These are phyloP conservation scores for Petrocephalus zakoni DNA, from an alignment of 2,113 vertebrate species.

Conservation along the genomic window DNA sequence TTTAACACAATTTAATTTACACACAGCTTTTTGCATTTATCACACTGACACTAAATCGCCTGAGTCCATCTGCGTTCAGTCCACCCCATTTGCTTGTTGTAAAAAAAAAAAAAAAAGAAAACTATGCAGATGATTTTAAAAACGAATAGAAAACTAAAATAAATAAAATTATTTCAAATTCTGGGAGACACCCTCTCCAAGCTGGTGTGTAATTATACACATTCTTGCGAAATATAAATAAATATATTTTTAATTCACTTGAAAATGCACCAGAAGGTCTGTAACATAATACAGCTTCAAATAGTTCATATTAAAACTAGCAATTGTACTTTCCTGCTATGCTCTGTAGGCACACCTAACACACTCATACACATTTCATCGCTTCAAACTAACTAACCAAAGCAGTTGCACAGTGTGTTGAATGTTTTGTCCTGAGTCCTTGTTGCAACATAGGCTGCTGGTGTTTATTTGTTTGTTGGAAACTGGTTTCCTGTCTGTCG, in stretches of 20 bases:
- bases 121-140: background rate
- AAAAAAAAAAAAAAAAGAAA: slow-evolving; percentile 14
- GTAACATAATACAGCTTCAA: slow-evolving; percentile 28
- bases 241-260: slow-evolving; percentile 39
- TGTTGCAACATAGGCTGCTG: slow-evolving; percentile 33
- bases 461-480: slow-evolving; percentile 30
- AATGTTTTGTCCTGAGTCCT: slow-evolving; percentile 40
- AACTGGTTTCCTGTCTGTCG: slow-evolving; percentile 22
- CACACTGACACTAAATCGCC: slow-evolving; percentile 43
- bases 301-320: slow-evolving; percentile 35
- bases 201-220: slow-evolving; percentile 4
- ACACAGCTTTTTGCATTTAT: slow-evolving; percentile 43
- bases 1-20: slow-evolving; percentile 40
- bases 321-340: slow-evolving; percentile 31
- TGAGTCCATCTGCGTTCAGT: slow-evolving; percentile 38
- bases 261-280: slow-evolving; percentile 34
- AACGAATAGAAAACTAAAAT: slow-evolving; percentile 20
- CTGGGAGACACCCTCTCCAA: slow-evolving; percentile 19
- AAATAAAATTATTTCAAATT: slow-evolving; percentile 25
- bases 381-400: slow-evolving; percentile 27
- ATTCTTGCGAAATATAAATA: slow-evolving; percentile 30
- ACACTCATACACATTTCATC: slow-evolving; percentile 31
- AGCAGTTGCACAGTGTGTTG: slow-evolving; percentile 40
- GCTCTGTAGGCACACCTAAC: slow-evolving; percentile 28
- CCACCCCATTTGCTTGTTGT: slow-evolving; percentile 25